These are phyloP conservation scores for Buteo buteo DNA, from an alignment of 2,113 vertebrate species.

Conservation along the genomic window DNA sequence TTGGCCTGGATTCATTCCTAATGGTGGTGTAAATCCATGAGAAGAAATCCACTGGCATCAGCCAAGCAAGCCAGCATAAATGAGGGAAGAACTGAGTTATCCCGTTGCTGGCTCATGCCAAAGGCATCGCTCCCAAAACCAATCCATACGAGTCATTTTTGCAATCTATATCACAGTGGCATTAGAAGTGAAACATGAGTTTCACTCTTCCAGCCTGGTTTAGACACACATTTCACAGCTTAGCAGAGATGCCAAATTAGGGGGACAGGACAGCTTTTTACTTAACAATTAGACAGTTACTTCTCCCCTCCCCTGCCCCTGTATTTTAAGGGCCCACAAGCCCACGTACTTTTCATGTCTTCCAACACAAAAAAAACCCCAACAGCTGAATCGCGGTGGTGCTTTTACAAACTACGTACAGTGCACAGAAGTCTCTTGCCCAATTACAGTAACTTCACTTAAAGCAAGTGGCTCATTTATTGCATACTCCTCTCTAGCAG, in stretches of 20 bases:
- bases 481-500: background rate
- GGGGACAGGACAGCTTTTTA: background rate
- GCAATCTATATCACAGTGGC: background rate
- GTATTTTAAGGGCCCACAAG: background rate
- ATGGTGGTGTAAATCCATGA: background rate
- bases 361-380: background rate
- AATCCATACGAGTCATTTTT: background rate
- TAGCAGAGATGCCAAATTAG: background rate
- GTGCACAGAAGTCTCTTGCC: background rate
- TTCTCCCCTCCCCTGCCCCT: background rate
- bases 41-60: background rate
- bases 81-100: background rate
- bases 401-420: background rate
- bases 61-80: background rate
- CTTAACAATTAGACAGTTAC: background rate
- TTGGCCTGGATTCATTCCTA: background rate
- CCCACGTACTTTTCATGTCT: background rate
- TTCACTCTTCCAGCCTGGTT: background rate
- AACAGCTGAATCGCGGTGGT: rapidly evolving
- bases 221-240: background rate
- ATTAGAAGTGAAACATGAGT: background rate
- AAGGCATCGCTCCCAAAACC: background rate
- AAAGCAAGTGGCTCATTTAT: background rate
- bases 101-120: background rate
- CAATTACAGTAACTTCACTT: background rate